Evolutionary conservation across 2,113 vertebrate species (phyloP), one percentile per base, ranked within the genome.

Genomic region (Falcunculus frontatus): DNA sequence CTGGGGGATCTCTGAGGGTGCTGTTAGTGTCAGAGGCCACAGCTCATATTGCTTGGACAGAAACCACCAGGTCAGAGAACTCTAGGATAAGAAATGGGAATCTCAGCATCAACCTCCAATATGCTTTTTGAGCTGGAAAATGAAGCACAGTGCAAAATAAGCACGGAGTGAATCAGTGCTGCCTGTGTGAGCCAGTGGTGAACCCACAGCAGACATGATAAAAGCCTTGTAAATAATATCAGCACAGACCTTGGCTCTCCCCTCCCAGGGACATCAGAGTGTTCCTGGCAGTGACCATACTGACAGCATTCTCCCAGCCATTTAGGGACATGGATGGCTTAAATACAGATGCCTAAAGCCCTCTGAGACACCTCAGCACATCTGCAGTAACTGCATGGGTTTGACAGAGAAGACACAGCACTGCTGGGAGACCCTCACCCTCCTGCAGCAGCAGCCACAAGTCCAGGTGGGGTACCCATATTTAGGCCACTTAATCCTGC

Each of bases 131-230:
- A 62, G 22, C 29, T 25, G 21, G 35, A 62, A 41, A 50, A 50
- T 8, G 8, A 41, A 11, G 15, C 0, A 0, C 11, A 16, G 33
- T 6, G 22, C 20, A 72, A 72, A 53, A 49, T 53, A 42, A 53
- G 53, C 53, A 55, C 1, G 1, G 56, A 65, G 14, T 1, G 1
- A 59, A 52, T 35, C 0, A 0, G 23, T 26, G 46, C 52, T 73
- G 70, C 26, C 44, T 20, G 4, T n/a, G 26, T 5, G 4, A 72
- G 57, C 39, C 10, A 1, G 39, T 2, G 4, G 30, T 27, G 77
- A 53, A 73, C 37, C 35, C 13, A 9, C 56, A 65, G 26, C 46
- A 76, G 64, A 44, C 0, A 1, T 11, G 29, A 37, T 11, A 55
- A 4, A 84, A 81, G 16, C 62, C 47, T 21, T 29, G 41, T 33